Evolutionary conservation across 2,113 vertebrate species (phyloP).

Genomic region (Hystrix cristata): DNA sequence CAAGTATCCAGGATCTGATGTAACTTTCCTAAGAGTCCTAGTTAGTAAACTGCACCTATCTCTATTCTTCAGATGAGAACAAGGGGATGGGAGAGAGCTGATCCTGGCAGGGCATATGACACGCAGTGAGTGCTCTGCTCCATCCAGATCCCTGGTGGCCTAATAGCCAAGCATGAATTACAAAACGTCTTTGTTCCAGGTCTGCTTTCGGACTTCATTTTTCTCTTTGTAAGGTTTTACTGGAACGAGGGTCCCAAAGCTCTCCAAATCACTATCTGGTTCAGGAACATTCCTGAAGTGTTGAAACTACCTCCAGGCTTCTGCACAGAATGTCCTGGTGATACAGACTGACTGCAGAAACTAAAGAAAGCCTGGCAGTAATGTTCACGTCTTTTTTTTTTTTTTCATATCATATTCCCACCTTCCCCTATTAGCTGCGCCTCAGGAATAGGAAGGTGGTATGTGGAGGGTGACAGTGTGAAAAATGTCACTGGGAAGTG

Average conservation of each 20-base stretch:
- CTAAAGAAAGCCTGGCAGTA: neutral
- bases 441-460: neutral
- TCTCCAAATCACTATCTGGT: neutral
- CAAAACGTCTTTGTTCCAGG: neutral
- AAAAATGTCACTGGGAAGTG: neutral
- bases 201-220: neutral
- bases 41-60: neutral
- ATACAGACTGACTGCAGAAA: neutral
- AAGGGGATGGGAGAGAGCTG: neutral
- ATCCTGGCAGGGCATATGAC: neutral
- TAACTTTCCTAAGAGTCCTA: neutral
- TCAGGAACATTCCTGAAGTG: neutral
- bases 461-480: neutral
- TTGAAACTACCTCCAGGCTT: neutral
- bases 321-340: neutral
- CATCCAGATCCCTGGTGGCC: neutral
- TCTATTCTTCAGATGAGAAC: neutral
- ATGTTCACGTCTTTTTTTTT: neutral
- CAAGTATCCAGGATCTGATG: neutral
- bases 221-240: slow-evolving; percentile 30
- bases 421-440: neutral
- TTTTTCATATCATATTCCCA: neutral
- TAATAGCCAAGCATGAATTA: neutral
- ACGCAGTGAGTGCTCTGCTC: fast-evolving
- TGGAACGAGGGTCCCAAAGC: slow-evolving; percentile 38